Conservation (phyloP, 1,140 invertebrate genomes). For the Trachelipus rathkii region DNA sequence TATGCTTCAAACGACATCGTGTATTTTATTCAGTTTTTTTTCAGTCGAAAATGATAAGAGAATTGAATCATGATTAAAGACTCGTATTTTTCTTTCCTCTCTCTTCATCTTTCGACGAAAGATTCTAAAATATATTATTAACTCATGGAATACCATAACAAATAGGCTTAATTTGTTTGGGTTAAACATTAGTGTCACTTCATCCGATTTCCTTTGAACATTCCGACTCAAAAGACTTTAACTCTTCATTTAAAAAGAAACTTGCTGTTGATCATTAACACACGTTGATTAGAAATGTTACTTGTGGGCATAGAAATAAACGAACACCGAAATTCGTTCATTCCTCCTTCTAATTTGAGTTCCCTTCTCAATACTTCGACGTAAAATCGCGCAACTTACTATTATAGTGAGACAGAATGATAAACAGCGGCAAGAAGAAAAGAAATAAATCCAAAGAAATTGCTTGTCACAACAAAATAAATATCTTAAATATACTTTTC, state of each 20-base stretch:
- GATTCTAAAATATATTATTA: too few relatives aligned
- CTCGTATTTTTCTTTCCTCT: too few relatives aligned
- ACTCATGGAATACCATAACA: conserved; percentile 12
- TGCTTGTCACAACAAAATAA: too few relatives aligned
- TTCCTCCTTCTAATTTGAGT: neutral
- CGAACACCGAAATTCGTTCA: neutral
- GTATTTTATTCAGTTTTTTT: too few relatives aligned
- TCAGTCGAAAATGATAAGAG: too few relatives aligned
- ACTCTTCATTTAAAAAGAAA: neutral
- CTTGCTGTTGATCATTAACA: neutral
- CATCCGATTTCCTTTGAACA: neutral
- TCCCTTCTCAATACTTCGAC: neutral
- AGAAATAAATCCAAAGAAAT: too few relatives aligned
- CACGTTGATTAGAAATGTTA: conserved; percentile 5
- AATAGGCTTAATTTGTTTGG: conserved; percentile 29
- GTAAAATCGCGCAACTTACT: neutral
- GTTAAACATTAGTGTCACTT: conserved; percentile 8
- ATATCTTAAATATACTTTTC: too few relatives aligned
- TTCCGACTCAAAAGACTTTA: neutral
- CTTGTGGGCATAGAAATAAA: neutral
- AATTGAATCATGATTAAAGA: too few relatives aligned
- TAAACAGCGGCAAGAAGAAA: neutral
- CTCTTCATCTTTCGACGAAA: too few relatives aligned
- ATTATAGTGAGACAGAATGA: neutral
- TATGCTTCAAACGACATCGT: too few relatives aligned